These are phyloP conservation scores for Tortricodes alternella DNA, from an alignment of 2,888 invertebrate genomes.

Conservation along the genomic window DNA sequence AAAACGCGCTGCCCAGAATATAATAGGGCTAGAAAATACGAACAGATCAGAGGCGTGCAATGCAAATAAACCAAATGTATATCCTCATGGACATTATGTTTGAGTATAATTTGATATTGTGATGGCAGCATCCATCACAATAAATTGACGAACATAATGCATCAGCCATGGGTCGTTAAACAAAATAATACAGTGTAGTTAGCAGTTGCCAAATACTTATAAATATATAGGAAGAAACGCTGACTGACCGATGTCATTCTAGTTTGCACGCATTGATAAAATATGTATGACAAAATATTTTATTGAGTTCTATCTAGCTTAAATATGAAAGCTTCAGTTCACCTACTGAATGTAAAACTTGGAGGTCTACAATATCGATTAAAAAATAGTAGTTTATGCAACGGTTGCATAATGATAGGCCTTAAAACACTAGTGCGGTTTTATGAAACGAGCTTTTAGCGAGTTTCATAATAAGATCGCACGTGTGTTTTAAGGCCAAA, in stretches of 20 bases:
- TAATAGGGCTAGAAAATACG: not conserved
- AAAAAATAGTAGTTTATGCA: too few relatives aligned
- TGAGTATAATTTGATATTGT: conserved; percentile 18
- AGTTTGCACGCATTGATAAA: too few relatives aligned
- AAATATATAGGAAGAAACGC: not conserved
- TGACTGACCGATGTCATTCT: not conserved
- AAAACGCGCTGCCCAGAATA: too few relatives aligned
- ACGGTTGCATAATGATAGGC: too few relatives aligned
- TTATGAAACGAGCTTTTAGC: too few relatives aligned
- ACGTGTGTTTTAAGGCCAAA: too few relatives aligned
- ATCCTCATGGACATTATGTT: conserved; percentile 3
- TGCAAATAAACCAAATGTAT: conserved; percentile 11
- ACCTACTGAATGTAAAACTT: too few relatives aligned
- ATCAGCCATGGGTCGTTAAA: conserved; percentile 26
- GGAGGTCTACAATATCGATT: too few relatives aligned
- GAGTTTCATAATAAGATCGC: too few relatives aligned
- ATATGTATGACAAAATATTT: not conserved
- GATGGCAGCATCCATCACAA: conserved; percentile 17
- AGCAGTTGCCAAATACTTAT: conserved; percentile 6
- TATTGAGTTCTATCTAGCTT: too few relatives aligned
- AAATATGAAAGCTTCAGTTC: too few relatives aligned
- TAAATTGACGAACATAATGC: conserved; percentile 18
- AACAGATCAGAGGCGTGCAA: not conserved
- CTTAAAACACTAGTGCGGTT: too few relatives aligned
- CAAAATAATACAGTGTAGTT: conserved; percentile 15